A percentile compares a stretch with the other conserved stretches of the same genome.
phyloP scores from a whole-genome alignment of 2,113 vertebrate species.

The Gymnogyps californianus region DNA sequence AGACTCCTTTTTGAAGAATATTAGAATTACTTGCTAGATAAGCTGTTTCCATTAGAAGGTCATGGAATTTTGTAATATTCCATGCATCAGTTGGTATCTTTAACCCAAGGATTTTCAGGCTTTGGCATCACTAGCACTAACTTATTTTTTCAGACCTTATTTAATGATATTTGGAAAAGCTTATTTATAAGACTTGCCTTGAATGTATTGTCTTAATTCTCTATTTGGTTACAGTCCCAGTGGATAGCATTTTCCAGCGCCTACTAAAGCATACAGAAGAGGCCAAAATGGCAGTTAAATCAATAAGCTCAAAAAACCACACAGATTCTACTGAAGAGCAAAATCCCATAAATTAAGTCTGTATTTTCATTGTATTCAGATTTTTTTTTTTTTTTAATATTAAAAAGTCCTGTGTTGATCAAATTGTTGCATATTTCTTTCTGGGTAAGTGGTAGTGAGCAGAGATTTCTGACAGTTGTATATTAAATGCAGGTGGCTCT shows the following conservation, averaged over 20 bases:
- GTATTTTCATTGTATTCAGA: slow-evolving; percentile 38
- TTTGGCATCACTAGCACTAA: not conserved
- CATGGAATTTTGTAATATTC: not conserved
- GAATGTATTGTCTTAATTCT: slow-evolving; percentile 28
- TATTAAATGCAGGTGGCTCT: slow-evolving; percentile 80
- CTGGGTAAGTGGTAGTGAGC: slow-evolving; percentile 66
- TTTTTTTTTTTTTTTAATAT: not conserved
- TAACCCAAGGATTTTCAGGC: not conserved
- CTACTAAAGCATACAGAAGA: not conserved
- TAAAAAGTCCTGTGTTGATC: slow-evolving; percentile 11
- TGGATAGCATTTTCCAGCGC: not conserved
- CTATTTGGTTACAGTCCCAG: not conserved
- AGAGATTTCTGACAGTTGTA: slow-evolving; percentile 75
- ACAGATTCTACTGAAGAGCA: not conserved
- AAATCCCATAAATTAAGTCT: not conserved
- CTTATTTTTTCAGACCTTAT: slow-evolving; percentile 10
- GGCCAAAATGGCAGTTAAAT: not conserved
- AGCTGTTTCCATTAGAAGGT: not conserved
- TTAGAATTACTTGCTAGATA: not conserved
- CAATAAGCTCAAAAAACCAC: not conserved
- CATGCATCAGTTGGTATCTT: not conserved
- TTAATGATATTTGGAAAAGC: slow-evolving; percentile 1
- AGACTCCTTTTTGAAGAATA: not conserved
- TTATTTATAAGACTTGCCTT: not conserved
- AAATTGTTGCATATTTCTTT: slow-evolving; percentile 52